Evolutionary conservation across 2,888 invertebrate genomes (phyloP), one percentile per base, ranked within the genome.

Genomic region (Caenorhabditis doughertyi): DNA sequence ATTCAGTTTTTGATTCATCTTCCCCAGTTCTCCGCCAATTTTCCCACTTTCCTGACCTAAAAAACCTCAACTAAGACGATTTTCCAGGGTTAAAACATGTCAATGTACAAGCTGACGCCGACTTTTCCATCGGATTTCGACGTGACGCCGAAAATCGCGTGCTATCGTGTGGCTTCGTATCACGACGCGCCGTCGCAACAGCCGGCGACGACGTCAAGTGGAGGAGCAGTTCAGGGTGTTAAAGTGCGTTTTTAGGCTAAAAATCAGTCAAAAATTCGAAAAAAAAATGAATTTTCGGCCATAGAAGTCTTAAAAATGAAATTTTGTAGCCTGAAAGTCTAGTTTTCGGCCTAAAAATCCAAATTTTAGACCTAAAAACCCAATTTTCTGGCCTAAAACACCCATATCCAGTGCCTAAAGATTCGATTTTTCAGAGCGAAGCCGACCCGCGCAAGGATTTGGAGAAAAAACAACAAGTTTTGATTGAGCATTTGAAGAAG

Each of bases 51-150:
- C 2, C n/a, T n/a, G 27, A 39, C 39, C 9, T 9, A 4, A 39
- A 51, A 39, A 56, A 27, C 29, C 23, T 16, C 16, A n/a, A n/a
- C n/a, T n/a, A n/a, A n/a, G n/a, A n/a, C n/a, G n/a, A 35, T 49
- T 62, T 74, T 81, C 13, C 49, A 67, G 70, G 81, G 81, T 81
- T 67, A 68, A 62, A 25, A n/a, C 5, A 81, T 76, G 81, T 47
- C 81, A 25, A 83, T 83, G 83, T 83, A 83, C 62, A 35, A 65
- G 35, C 53, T 83, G n/a, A 39, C 70, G 16, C 76, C 79, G 16
- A 64, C 67, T 2, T 80, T 80, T 44, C 44, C 73, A 8, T 16
- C 60, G 1, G 65, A 80, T 44, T 73, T 72, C 27, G 64, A 83
- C 11, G 83, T 80, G 0, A 2, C 39, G 0, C 83, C 83, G 21